Evolutionary conservation across 23 tunicate genomes (phyloP).

Genomic region (Ciona savignyi): DNA sequence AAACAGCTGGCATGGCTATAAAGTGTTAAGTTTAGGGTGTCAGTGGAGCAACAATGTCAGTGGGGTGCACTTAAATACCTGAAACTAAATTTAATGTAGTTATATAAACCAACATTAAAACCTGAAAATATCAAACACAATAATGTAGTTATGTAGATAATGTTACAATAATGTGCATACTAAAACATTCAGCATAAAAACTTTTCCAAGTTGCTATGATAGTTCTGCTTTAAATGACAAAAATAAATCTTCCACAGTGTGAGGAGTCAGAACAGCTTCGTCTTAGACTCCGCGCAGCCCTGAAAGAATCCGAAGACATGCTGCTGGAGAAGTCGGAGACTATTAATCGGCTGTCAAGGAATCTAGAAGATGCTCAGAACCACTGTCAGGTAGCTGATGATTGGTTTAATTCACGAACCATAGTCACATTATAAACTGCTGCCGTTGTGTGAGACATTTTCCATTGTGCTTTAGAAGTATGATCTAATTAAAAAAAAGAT

Average conservation of each 20-base stretch:
- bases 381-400: constrained; percentile 96
- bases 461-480: no score
- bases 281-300: constrained; percentile 30
- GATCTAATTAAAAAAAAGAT: no score
- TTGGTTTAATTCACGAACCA: no score
- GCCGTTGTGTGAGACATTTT: no score
- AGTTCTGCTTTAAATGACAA: background rate
- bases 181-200: no score
- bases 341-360: constrained; percentile 64
- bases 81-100: background rate
- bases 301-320: constrained; percentile 67
- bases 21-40: no score
- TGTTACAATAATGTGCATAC: no score
- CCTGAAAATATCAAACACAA: no score
- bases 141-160: no score
- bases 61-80: background rate
- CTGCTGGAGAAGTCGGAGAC: constrained; percentile 86
- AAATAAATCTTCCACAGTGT: constrained; percentile 15
- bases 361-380: constrained; percentile 76
- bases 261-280: constrained; percentile 70
- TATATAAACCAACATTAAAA: background rate
- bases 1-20: no score
- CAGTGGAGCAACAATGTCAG: background rate
- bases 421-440: no score
- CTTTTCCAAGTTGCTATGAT: no score